Percentiles rank a stretch among this genome's conserved stretches.
Evolutionary conservation across 2,113 vertebrate genomes (phyloP).

Genomic region (Harpagus bidentatus): DNA sequence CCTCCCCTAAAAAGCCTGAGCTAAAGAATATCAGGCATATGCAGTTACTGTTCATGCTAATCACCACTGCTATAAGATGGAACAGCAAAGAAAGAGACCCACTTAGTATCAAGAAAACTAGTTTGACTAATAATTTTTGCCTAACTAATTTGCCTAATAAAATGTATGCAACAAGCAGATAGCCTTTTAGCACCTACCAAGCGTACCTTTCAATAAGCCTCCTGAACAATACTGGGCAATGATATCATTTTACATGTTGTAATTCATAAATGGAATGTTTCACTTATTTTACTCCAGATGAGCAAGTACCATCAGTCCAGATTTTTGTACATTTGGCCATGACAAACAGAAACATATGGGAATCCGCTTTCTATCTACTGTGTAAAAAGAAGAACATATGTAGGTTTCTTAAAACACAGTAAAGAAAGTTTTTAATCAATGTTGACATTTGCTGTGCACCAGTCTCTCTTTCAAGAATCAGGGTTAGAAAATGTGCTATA

Average conservation of each 20-base stretch:
- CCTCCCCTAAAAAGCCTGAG: neutral
- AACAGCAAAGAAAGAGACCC: neutral
- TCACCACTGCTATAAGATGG: neutral
- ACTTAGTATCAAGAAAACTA: neutral
- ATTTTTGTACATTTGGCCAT: constrained; percentile 32
- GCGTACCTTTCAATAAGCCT: neutral
- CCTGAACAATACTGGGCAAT: neutral
- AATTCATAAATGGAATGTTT: neutral
- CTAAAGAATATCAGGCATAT: constrained; percentile 26
- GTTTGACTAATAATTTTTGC: neutral
- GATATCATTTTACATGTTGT: neutral
- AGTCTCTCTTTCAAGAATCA: neutral
- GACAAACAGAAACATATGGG: constrained; percentile 39
- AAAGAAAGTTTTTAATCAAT: constrained; percentile 26
- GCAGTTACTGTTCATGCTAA: constrained; percentile 5
- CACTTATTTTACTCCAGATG: neutral
- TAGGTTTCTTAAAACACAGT: constrained; percentile 6
- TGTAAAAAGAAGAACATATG: neutral
- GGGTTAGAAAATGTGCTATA: neutral
- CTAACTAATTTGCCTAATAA: neutral
- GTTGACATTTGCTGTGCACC: neutral
- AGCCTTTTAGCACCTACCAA: neutral
- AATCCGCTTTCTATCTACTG: neutral
- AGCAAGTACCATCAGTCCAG: constrained; percentile 11
- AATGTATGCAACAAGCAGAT: neutral